Conservation (phyloP, 2,113 vertebrate genomes). For the Colius striatus region DNA sequence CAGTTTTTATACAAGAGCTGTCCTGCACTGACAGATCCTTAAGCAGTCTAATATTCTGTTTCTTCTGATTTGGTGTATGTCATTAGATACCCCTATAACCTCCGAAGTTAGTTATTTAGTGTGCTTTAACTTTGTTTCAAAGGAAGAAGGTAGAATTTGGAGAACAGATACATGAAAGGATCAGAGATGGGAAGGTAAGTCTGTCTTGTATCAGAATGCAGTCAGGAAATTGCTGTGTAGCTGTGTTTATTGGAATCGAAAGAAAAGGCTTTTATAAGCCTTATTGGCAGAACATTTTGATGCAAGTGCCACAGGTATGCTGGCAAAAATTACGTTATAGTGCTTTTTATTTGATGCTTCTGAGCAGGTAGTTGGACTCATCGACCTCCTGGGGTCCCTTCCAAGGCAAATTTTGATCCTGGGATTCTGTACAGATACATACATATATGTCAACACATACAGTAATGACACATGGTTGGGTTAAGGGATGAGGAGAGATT, state of each 20-base stretch:
- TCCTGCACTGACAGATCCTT: neutral
- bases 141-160: neutral
- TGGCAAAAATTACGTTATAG: neutral
- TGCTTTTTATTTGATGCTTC: neutral
- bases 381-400: neutral
- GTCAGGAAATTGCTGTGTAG: neutral
- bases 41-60: neutral
- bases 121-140: neutral
- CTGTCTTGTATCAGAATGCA: neutral
- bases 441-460: neutral
- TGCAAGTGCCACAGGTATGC: neutral
- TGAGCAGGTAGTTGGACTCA: neutral
- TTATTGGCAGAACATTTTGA: neutral
- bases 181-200: neutral
- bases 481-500: neutral
- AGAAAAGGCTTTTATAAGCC: neutral
- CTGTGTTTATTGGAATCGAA: neutral
- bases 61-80: neutral
- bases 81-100: neutral
- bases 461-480: neutral
- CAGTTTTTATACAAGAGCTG: neutral
- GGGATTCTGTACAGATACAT: neutral
- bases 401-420: neutral
- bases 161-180: neutral
- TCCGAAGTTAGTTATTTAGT: neutral